Evolutionary conservation across 2,888 invertebrate genomes (phyloP).

Genomic region (Phyto melanocephala): DNA sequence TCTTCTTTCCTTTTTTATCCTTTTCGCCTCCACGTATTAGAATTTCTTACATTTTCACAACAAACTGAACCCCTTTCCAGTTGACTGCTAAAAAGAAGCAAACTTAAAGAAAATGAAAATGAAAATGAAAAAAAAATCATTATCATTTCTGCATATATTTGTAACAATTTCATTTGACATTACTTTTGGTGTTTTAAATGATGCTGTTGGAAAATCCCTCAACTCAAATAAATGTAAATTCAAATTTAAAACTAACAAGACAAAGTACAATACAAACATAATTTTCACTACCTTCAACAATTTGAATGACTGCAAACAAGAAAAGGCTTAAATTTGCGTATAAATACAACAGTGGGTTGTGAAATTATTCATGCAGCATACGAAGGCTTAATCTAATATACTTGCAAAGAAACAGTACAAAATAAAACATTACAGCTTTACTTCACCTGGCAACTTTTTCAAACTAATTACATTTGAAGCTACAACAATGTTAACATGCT

Average conservation of each 20-base stretch:
- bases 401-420: no score
- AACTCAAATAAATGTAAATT: conserved; percentile 54
- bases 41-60: background rate
- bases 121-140: conserved; percentile 15
- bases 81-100: background rate
- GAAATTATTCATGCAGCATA: background rate
- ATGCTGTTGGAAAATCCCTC: conserved; percentile 35
- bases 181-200: background rate
- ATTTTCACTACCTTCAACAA: conserved; percentile 39
- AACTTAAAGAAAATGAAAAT: background rate
- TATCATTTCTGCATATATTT: conserved; percentile 48
- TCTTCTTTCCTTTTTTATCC: background rate
- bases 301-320: conserved; percentile 18
- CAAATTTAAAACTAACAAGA: conserved; percentile 46
- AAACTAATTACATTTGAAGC: no score
- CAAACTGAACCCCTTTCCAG: background rate
- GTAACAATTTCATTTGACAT: conserved; percentile 21
- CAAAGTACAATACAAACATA: conserved; percentile 25
- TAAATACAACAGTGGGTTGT: background rate
- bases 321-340: background rate
- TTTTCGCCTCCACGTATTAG: background rate
- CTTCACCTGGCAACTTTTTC: no score
- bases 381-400: no score
- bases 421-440: no score
- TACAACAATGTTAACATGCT: no score